These are phyloP conservation scores for Platanista minor DNA, from an alignment of 2,113 vertebrate genomes.

Conservation along the genomic window DNA sequence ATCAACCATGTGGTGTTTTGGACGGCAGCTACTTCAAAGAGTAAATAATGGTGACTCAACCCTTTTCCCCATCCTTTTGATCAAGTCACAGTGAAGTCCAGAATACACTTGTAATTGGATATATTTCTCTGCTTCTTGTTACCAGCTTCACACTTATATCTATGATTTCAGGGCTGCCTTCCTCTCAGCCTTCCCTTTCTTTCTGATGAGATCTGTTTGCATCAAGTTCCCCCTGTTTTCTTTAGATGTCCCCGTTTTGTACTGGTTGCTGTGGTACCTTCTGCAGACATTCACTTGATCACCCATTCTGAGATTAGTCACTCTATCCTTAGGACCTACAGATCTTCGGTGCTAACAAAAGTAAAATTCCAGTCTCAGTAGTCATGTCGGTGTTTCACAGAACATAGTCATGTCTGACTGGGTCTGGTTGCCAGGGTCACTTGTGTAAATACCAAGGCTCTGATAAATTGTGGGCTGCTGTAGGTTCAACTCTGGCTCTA, in stretches of 20 bases:
- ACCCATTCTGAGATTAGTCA: background rate
- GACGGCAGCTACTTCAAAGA: background rate
- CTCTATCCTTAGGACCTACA: background rate
- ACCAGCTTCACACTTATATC: background rate
- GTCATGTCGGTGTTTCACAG: background rate
- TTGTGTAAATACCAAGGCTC: constrained; percentile 9
- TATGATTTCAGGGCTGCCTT: background rate
- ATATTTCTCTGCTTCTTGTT: background rate
- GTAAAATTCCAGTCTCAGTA: background rate
- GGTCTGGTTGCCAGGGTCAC: background rate
- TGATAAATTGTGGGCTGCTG: background rate
- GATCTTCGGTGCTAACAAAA: background rate
- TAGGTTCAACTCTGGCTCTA: background rate
- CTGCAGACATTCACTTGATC: background rate
- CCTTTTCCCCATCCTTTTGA: background rate
- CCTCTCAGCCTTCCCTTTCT: background rate
- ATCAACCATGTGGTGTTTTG: background rate
- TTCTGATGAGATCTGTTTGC: constrained; percentile 7
- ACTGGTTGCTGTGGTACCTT: background rate
- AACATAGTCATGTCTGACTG: background rate
- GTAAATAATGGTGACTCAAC: background rate
- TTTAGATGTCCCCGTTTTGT: constrained; percentile 8
- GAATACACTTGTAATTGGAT: background rate
- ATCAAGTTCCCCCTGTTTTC: background rate
- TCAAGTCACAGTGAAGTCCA: constrained; percentile 9